These are phyloP conservation scores for Tridacna gigas DNA, from an alignment of 2,888 invertebrate species.

Conservation along the genomic window DNA sequence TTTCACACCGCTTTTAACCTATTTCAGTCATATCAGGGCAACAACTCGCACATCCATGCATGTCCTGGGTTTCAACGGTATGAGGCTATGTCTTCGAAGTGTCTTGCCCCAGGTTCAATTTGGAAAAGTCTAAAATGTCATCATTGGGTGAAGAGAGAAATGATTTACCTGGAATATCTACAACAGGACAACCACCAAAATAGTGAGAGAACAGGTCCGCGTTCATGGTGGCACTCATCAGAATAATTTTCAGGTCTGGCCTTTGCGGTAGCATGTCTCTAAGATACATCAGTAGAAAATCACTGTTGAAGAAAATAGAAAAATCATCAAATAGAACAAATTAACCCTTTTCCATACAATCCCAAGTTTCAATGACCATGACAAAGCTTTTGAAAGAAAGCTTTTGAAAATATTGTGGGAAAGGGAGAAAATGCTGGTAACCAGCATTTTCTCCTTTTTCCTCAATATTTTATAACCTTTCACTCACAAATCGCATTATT, in stretches of 20 bases:
- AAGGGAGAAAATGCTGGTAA: too few relatives aligned
- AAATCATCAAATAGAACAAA: too few relatives aligned
- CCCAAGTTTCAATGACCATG: too few relatives aligned
- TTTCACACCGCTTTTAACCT: too few relatives aligned
- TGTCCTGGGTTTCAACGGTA: too few relatives aligned
- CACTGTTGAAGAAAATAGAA: constrained; percentile 84
- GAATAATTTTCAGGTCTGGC: constrained; percentile 91
- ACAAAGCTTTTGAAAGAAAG: too few relatives aligned
- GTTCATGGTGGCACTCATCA: constrained; percentile 97
- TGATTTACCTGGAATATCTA: constrained; percentile 81
- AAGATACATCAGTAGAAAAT: constrained; percentile 93
- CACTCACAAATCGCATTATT: too few relatives aligned
- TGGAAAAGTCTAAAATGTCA: too few relatives aligned
- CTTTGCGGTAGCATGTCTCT: constrained; percentile 87
- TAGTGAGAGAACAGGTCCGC: constrained; percentile 90
- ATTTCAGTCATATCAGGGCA: too few relatives aligned
- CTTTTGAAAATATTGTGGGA: neutral
- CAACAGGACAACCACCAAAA: constrained; percentile 79
- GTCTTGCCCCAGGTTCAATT: too few relatives aligned
- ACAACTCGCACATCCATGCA: too few relatives aligned
- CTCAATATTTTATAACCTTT: neutral
- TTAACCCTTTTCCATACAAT: neutral
- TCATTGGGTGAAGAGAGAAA: neutral
- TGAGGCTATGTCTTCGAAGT: too few relatives aligned
- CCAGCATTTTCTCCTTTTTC: neutral